Conservation (phyloP, 2,113 vertebrate species). For the Grus americana region DNA sequence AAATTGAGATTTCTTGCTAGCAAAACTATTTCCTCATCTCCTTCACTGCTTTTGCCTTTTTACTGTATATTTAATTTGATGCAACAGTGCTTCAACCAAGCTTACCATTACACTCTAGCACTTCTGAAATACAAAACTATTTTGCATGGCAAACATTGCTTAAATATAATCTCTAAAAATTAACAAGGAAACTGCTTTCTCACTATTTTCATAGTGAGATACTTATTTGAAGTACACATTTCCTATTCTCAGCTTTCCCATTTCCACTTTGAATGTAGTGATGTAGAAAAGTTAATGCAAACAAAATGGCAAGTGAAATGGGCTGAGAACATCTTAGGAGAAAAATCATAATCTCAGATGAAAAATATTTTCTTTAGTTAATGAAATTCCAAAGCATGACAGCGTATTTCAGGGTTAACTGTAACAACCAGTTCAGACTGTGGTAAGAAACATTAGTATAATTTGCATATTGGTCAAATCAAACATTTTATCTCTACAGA, state of each 20-base stretch:
- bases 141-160: neutral
- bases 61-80: neutral
- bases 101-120: neutral
- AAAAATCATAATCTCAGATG: neutral
- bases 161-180: neutral
- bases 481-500: neutral
- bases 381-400: neutral
- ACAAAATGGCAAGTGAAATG: neutral
- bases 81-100: neutral
- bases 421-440: neutral
- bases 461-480: neutral
- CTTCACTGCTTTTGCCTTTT: neutral
- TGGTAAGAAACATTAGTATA: neutral
- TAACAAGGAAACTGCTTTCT: neutral
- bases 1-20: neutral
- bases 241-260: neutral
- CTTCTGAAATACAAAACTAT: neutral
- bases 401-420: neutral
- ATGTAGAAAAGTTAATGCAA: neutral
- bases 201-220: neutral
- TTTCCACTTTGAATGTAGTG: neutral
- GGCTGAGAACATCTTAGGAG: neutral
- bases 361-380: neutral
- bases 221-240: neutral
- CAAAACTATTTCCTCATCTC: neutral